Conservation (phyloP, 2,888 invertebrate species). For the Adelognathus sp. region DNA sequence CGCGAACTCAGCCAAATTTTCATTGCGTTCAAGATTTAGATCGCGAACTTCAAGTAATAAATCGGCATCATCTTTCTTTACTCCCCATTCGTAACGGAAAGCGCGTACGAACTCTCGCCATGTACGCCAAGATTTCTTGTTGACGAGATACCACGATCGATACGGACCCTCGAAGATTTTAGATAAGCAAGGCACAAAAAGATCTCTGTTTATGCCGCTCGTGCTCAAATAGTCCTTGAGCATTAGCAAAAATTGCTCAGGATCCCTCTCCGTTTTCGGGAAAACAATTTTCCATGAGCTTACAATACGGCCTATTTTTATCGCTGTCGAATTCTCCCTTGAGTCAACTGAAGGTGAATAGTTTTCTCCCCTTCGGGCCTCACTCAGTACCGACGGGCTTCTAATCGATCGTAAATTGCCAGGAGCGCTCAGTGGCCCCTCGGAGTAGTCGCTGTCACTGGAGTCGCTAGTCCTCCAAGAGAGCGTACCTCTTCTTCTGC, state of each 20-base stretch:
- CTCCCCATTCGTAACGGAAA: constrained; percentile 41
- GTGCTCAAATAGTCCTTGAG: constrained; percentile 20
- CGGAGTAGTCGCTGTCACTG: not conserved
- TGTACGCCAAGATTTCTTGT: constrained; percentile 23
- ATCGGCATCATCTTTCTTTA: constrained; percentile 35
- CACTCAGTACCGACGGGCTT: not conserved
- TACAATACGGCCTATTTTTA: constrained; percentile 20
- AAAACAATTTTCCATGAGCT: constrained; percentile 34
- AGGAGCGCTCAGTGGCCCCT: not conserved
- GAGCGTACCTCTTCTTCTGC: not conserved
- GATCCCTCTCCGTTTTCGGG: constrained; percentile 38
- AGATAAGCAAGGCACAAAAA: constrained; percentile 39
- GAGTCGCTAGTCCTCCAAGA: constrained; percentile 23
- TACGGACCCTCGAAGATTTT: constrained; percentile 34
- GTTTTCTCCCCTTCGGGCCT: not conserved
- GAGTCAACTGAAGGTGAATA: not conserved
- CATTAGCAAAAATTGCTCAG: constrained; percentile 39
- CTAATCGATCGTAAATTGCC: not conserved
- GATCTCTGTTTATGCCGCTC: constrained; percentile 28
- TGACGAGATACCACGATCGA: constrained; percentile 38
- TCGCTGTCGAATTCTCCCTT: not conserved
- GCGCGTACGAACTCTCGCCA: constrained; percentile 48
- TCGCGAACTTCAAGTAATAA: constrained; percentile 39
- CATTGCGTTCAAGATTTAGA: constrained; percentile 23
- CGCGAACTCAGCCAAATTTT: constrained; percentile 45